These are phyloP conservation scores for Chalcosyrphus nemorum DNA, from an alignment of 2,888 invertebrate species.

Conservation along the genomic window DNA sequence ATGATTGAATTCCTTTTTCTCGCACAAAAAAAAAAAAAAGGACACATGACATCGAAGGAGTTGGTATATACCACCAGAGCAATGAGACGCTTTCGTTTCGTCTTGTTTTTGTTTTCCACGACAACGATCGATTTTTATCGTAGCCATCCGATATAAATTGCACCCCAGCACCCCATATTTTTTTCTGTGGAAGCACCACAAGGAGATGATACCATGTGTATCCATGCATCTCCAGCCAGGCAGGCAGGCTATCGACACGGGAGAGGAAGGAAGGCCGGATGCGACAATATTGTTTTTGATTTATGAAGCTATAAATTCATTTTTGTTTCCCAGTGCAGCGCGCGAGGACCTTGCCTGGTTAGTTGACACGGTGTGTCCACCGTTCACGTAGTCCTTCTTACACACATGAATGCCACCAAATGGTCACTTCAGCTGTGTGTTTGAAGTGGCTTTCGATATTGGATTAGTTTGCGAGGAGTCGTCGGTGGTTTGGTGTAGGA, in stretches of 20 bases:
- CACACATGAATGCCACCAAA: slow-evolving; percentile 62
- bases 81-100: slow-evolving; percentile 20
- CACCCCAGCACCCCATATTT: slow-evolving; percentile 29
- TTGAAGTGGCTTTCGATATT: slow-evolving; percentile 69
- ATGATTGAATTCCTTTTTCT: slow-evolving; percentile 54
- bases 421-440: slow-evolving; percentile 63
- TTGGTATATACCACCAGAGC: background rate
- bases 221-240: slow-evolving; percentile 27
- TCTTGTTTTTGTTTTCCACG: slow-evolving; percentile 56
- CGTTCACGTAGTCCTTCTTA: background rate
- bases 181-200: slow-evolving; percentile 30
- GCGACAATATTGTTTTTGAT: slow-evolving; percentile 80
- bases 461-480: slow-evolving; percentile 52
- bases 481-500: slow-evolving; percentile 48
- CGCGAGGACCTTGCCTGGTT: slow-evolving; percentile 26
- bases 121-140: slow-evolving; percentile 70
- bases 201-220: slow-evolving; percentile 52
- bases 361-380: slow-evolving; percentile 58
- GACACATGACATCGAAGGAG: slow-evolving; percentile 33
- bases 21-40: slow-evolving; percentile 36
- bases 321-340: slow-evolving; percentile 75
- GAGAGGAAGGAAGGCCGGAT: slow-evolving; percentile 72
- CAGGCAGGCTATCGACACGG: slow-evolving; percentile 14
- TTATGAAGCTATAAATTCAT: slow-evolving; percentile 80
- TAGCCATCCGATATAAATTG: slow-evolving; percentile 68